Base-by-base conservation (phyloP, 1,140 invertebrate species). In the Leptestheria dahalacensis region DNA sequence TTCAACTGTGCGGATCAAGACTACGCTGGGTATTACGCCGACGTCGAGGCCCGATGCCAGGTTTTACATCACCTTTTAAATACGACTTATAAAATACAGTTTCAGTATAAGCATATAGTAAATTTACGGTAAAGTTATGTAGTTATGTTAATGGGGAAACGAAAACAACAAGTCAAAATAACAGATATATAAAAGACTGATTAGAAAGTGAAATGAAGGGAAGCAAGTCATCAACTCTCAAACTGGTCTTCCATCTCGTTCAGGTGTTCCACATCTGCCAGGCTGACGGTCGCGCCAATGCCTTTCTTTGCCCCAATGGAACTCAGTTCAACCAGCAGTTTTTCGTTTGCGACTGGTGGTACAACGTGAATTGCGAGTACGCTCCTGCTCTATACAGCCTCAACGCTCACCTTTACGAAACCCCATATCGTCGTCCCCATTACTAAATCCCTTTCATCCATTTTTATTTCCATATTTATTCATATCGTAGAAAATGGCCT, bases 311-410 rank as follows among this genome's bases (percentile, higher is more conserved):
- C 60, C 77, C 78, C 20, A 73, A 76, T 51, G 77, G 77, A 47
- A 79, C 77, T n/a, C 69, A 78, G 28, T 79, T 79, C 69, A 76
- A 78, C 63, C 77, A 79, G 64, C 72, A 74, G 61, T 72, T 76
- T 60, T 77, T 78, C 57, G 77, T 78, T 0, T 79, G 77, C 63
- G 77, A 79, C 66, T 79, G 77, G 77, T 79, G 76, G 76, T 77
- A 75, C 67, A 75, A 77, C 53, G 74, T 77, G 28, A 72, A 73
- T 41, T 78, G 77, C 64, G 67, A 67, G 10, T 64, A 71, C 20
- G 71, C 75, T 1, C 60, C 66, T 41, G 68, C 71, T 29, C 71
- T 72, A 51, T 78, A 76, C 64, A 70, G 68, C 0, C 63, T 74
- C 4, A 76, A 77, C 61, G 71, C 61, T 18, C 53, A 57, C 15